These are phyloP conservation scores for Furcifer pardalis DNA, from an alignment of 2,797 vertebrate species.

Conservation along the genomic window DNA sequence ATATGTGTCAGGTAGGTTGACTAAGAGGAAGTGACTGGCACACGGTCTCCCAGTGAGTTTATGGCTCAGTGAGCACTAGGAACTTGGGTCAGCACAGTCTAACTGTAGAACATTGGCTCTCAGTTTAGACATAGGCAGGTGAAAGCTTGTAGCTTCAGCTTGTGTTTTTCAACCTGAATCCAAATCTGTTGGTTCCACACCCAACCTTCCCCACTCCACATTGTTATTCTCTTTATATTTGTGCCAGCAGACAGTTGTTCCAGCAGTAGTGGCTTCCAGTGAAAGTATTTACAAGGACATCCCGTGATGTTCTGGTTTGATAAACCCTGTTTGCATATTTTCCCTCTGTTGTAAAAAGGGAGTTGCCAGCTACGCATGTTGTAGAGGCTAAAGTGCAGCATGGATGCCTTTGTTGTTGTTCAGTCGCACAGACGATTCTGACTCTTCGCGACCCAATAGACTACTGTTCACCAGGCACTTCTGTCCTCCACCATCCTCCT, in stretches of 20 bases:
- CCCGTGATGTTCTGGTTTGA: not conserved
- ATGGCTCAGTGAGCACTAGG: not conserved
- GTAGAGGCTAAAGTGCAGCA: not conserved
- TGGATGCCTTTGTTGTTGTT: too few relatives aligned
- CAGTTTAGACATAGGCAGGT: not conserved
- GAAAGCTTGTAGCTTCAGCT: not conserved
- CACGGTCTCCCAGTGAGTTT: not conserved
- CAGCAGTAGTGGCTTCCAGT: not conserved
- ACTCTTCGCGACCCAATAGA: too few relatives aligned
- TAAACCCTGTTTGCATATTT: not conserved
- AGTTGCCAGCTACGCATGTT: not conserved
- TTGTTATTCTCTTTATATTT: not conserved
- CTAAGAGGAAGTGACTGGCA: too few relatives aligned
- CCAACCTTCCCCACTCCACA: too few relatives aligned
- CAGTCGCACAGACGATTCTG: too few relatives aligned
- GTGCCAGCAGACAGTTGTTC: not conserved
- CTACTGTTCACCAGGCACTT: too few relatives aligned
- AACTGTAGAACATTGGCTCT: not conserved
- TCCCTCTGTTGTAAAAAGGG: not conserved
- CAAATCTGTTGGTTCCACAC: accelerated
- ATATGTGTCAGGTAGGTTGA: too few relatives aligned
- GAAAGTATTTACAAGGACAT: too few relatives aligned
- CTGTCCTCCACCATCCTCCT: too few relatives aligned
- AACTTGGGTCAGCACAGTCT: not conserved
- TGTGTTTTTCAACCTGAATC: too few relatives aligned